phyloP scores from a whole-genome alignment of 2,797 vertebrate genomes.

The Pseudomugil tenellus region DNA sequence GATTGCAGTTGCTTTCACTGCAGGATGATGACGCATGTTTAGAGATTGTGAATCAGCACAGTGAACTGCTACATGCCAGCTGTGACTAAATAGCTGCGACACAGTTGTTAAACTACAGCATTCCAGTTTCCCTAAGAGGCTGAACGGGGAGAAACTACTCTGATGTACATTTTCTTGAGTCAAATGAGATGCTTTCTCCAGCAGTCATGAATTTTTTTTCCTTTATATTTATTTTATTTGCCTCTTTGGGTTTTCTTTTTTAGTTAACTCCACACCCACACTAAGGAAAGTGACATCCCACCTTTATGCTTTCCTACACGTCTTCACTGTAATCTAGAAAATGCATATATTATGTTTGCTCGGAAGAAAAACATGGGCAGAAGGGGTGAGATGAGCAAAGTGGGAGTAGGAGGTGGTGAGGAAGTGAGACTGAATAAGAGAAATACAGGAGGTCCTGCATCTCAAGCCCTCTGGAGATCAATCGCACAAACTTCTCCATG shows the following conservation, averaged over 20 bases:
- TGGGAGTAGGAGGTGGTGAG: conserved; percentile 25
- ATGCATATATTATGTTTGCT: conserved; percentile 64
- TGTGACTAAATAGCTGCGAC: conserved; percentile 4
- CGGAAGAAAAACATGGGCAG: conserved; percentile 48
- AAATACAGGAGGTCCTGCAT: conserved; percentile 59
- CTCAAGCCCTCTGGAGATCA: conserved; percentile 79
- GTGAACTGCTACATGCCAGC: background rate
- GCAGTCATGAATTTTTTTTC: conserved; percentile 15
- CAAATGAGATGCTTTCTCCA: conserved; percentile 51
- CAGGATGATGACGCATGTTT: conserved; percentile 7
- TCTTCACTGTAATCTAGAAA: conserved; percentile 64
- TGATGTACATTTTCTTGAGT: conserved; percentile 62
- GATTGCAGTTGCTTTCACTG: background rate
- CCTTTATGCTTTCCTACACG: conserved; percentile 23
- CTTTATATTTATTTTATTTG: background rate
- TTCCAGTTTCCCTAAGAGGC: conserved; percentile 37
- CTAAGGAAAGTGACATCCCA: conserved; percentile 38
- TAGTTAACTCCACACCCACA: conserved; percentile 46
- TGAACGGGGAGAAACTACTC: conserved; percentile 34
- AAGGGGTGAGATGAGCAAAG: conserved; percentile 19
- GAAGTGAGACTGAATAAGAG: conserved; percentile 24
- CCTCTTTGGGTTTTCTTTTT: conserved; percentile 4
- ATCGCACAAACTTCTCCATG: conserved; percentile 83
- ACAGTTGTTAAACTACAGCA: conserved; percentile 36
- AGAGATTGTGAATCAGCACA: conserved; percentile 1